Evolutionary conservation across 2,888 invertebrate genomes (phyloP).

Genomic region (Dinocampus coccinellae): DNA sequence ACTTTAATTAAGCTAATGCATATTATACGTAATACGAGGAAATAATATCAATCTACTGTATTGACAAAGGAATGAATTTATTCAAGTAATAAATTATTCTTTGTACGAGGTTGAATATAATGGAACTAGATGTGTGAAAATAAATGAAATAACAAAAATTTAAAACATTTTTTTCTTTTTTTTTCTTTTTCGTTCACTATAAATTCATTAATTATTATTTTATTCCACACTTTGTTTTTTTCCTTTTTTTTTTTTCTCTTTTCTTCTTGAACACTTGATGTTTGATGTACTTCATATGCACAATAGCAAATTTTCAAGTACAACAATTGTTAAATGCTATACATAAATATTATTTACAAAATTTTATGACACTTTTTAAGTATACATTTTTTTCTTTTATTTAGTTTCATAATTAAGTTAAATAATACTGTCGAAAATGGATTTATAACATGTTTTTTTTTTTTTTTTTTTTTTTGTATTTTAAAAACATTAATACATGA

Average conservation of each 20-base stretch:
- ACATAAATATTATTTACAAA: neutral
- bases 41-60: neutral
- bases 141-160: neutral
- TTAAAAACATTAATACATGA: neutral
- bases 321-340: neutral
- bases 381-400: neutral
- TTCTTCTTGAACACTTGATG: neutral
- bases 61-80: neutral
- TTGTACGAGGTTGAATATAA: neutral
- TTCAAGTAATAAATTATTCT: neutral
- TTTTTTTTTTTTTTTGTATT: neutral
- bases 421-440: neutral
- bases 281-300: neutral
- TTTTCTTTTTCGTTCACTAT: neutral
- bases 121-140: neutral
- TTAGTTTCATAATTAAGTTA: neutral
- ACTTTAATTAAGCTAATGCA: constrained; percentile 20
- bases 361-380: too few relatives aligned
- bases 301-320: neutral
- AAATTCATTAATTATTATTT: constrained; percentile 12
- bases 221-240: neutral
- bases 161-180: too few relatives aligned
- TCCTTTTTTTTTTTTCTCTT: neutral
- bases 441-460: too few relatives aligned
- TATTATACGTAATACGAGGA: neutral